These are phyloP conservation scores for Tiphia femorata DNA, from an alignment of 2,888 invertebrate species.

Conservation along the genomic window DNA sequence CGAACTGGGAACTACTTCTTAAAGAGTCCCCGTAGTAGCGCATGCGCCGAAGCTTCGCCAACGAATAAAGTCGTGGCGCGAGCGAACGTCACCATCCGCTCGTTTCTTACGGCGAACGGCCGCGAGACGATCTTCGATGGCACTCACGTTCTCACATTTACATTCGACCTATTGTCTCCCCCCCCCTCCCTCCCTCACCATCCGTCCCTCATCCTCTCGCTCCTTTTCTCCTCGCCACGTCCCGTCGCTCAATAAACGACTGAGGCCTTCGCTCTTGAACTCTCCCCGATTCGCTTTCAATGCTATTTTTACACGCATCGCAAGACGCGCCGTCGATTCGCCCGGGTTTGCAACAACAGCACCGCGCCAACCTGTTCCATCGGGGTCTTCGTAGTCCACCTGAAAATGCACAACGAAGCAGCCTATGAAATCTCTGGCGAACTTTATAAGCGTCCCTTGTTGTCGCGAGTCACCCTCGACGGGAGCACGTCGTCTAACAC, in stretches of 20 bases:
- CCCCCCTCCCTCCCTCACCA: constrained; percentile 34
- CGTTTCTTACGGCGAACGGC: constrained; percentile 46
- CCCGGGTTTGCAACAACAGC: too few relatives aligned
- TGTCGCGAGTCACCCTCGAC: too few relatives aligned
- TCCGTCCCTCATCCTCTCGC: constrained; percentile 39
- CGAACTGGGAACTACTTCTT: background rate
- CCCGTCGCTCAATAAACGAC: constrained; percentile 42
- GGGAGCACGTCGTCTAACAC: too few relatives aligned
- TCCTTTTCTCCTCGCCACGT: constrained; percentile 40
- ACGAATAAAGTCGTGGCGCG: constrained; percentile 11
- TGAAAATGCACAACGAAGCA: too few relatives aligned
- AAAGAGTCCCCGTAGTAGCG: too few relatives aligned
- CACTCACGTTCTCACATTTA: constrained; percentile 64
- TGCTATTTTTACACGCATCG: constrained; percentile 55
- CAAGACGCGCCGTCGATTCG: too few relatives aligned
- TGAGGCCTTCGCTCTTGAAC: constrained; percentile 64
- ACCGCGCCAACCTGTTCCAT: too few relatives aligned
- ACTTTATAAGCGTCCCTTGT: too few relatives aligned
- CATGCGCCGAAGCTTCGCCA: background rate
- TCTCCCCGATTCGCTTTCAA: constrained; percentile 63
- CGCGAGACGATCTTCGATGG: constrained; percentile 54
- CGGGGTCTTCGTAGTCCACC: too few relatives aligned
- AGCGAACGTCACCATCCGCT: constrained; percentile 27
- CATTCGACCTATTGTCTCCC: constrained; percentile 66
- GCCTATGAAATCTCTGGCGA: too few relatives aligned